Conservation (phyloP, 2,888 invertebrate genomes). For the Hesperia comma region DNA sequence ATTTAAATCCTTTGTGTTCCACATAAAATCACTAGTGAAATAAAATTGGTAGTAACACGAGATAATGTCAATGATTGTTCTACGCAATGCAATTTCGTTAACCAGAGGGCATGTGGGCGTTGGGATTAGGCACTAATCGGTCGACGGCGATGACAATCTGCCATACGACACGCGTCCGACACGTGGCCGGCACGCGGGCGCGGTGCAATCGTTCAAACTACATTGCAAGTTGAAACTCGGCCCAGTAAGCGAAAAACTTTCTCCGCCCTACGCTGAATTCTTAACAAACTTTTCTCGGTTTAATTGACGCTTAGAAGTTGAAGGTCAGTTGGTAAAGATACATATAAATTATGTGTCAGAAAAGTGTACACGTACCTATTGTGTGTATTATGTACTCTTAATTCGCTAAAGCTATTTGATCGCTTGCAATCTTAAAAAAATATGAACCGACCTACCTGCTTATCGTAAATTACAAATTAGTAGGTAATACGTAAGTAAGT, state of each 20-base stretch:
- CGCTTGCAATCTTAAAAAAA: too few species aligned
- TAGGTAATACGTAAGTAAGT: too few species aligned
- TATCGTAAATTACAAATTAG: too few species aligned
- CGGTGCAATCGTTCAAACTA: conserved; percentile 36
- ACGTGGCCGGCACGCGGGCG: conserved; percentile 56
- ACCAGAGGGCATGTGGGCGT: conserved; percentile 71
- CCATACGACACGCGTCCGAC: conserved; percentile 53
- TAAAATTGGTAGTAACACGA: conserved; percentile 68
- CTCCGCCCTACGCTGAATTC: background rate
- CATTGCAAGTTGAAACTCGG: conserved; percentile 17
- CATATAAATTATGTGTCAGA: background rate
- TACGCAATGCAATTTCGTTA: conserved; percentile 66
- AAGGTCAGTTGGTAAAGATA: conserved; percentile 13
- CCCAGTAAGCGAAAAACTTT: conserved; percentile 13
- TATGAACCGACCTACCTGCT: too few species aligned
- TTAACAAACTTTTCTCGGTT: conserved; percentile 6
- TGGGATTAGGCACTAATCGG: conserved; percentile 78
- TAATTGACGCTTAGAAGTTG: conserved; percentile 11
- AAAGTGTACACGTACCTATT: background rate
- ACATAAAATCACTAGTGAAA: conserved; percentile 57
- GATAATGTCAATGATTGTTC: conserved; percentile 72
- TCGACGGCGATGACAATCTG: conserved; percentile 77
- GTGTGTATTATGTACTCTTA: too few species aligned
- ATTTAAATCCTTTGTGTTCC: conserved; percentile 41
- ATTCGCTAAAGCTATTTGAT: too few species aligned